Conservation (phyloP, 2,113 vertebrate genomes). For the Esox niger region DNA sequence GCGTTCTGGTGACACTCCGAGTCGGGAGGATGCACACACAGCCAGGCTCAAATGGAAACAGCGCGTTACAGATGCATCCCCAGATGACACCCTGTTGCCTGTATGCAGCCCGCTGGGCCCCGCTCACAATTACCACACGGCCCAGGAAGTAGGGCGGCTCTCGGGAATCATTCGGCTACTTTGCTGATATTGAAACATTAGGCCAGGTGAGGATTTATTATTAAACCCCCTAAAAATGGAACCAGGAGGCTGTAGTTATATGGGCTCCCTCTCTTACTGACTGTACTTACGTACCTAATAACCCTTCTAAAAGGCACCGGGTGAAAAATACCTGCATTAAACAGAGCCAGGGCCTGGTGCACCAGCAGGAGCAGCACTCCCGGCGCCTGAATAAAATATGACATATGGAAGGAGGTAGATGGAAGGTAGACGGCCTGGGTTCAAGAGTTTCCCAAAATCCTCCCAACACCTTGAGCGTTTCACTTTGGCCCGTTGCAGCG, state of each 20-base stretch:
- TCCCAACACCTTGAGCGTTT: too few relatives aligned
- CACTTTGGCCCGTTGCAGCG: too few relatives aligned
- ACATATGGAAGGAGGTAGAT: constrained; percentile 66
- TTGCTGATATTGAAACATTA: constrained; percentile 50
- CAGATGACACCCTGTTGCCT: too few relatives aligned
- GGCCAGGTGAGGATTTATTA: constrained; percentile 73
- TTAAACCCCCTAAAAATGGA: constrained; percentile 59
- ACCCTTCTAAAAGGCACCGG: constrained; percentile 68
- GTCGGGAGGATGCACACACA: too few relatives aligned
- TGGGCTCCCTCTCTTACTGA: constrained; percentile 50
- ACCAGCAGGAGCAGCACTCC: constrained; percentile 69
- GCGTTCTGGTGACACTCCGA: too few relatives aligned
- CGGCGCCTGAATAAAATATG: constrained; percentile 75
- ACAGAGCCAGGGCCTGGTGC: constrained; percentile 54
- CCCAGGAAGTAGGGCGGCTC: too few relatives aligned
- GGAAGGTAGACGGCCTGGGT: too few relatives aligned
- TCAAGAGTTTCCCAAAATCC: too few relatives aligned
- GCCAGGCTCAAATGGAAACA: too few relatives aligned
- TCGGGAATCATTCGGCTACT: constrained; percentile 34
- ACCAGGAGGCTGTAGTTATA: constrained; percentile 38
- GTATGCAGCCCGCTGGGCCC: too few relatives aligned
- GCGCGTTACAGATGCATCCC: too few relatives aligned
- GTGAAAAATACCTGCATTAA: constrained; percentile 73
- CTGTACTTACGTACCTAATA: constrained; percentile 55
- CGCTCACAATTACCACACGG: too few relatives aligned